Base-by-base conservation (phyloP, 1,140 invertebrate genomes). In the Drosophila takahashii region DNA sequence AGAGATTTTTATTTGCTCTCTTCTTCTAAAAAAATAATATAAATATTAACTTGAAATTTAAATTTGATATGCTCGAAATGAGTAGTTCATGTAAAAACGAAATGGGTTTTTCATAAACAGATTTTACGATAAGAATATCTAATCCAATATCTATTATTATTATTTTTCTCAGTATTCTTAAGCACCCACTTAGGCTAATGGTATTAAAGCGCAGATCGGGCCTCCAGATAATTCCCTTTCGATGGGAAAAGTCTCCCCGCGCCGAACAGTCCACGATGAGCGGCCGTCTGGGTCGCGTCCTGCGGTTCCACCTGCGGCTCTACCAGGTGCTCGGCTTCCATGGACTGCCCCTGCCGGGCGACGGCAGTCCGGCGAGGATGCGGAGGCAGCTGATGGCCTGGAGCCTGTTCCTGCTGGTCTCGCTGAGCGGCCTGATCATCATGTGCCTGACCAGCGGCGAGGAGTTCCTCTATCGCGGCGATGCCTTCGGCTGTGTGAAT, bases 241-340 rank as follows among this genome's bases (percentile, higher is more conserved):
- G 16, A 3, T 11, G 5, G 5, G 8, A 29, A 29, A 8, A 8
- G 26, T 15, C 7, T n/a, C 2, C 22, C 22, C 2, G n/a, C 0
- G 8, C 10, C 26, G 9, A 34, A 16, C 36, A 77, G 67, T 75
- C 37, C 47, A 83, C 58, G 54, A 86, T 89, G 79, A 61, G 67
- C 39, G 27, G 50, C 22, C 53, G 29, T 10, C 27, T 77, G 37
- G 79, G 50, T 29, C 67, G 60, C 41, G 77, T 90, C 48, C 57
- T 90, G 70, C 52, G 76, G 34, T 73, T 50, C 51, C 84, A 91
- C 37, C 29, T 81, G 67, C 77, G 87, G 9, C 66, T 84, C 16
- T 87, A 76, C 67, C 87, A 90, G 59, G 15, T 78, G 61, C 48
- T 90, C 3, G 87, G 87, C 10, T 45, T 89, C 29, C 84, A 89